A percentile compares a stretch with the other conserved stretches of the same genome.
Conservation (phyloP, 2,113 vertebrate genomes). For the Hippopotamus amphibius region DNA sequence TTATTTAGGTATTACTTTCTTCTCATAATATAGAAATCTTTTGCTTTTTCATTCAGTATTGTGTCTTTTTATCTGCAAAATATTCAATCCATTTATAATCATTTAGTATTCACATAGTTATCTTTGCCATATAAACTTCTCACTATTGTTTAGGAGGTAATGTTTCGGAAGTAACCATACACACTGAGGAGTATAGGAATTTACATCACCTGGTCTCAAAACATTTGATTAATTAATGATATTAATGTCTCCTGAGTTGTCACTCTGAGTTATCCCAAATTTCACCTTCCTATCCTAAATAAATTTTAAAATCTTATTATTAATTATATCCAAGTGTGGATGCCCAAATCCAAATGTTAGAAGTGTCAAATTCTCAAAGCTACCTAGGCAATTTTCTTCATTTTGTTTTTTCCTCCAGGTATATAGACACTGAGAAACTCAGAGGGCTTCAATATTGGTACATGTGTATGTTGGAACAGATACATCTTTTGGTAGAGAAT, state of each 20-base stretch:
- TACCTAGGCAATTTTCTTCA: neutral
- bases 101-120: neutral
- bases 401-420: neutral
- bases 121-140: neutral
- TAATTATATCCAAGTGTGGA: neutral
- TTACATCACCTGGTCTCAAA: neutral
- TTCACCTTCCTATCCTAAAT: neutral
- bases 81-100: neutral
- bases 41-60: neutral
- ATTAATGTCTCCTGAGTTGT: neutral
- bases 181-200: neutral
- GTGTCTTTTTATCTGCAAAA: neutral
- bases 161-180: constrained; percentile 1
- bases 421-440: neutral
- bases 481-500: neutral
- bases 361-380: neutral
- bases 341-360: neutral
- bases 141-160: too few relatives aligned
- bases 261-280: neutral
- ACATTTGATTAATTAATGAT: neutral
- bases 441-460: neutral
- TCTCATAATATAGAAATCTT: neutral
- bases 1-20: neutral
- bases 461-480: neutral
- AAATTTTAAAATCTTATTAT: neutral